Evolutionary conservation across 2,888 invertebrate species (phyloP).

Genomic region (Gnatocerus cornutus): DNA sequence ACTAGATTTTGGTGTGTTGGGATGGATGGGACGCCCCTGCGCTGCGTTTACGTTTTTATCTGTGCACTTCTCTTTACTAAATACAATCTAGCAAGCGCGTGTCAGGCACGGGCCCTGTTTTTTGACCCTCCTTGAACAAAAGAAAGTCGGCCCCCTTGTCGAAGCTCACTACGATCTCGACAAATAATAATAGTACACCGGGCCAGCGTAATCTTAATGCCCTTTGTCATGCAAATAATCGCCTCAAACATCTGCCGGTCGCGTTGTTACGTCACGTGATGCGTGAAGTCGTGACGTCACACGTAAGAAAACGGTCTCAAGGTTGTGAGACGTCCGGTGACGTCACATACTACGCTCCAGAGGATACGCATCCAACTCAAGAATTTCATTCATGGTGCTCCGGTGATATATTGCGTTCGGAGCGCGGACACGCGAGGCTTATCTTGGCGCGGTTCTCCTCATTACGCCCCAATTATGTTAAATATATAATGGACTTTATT

Average conservation of each 20-base stretch:
- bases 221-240: slow-evolving; percentile 69
- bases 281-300: slow-evolving; percentile 59
- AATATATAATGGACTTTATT: slow-evolving; percentile 38
- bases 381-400: slow-evolving; percentile 35
- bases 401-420: slow-evolving; percentile 10
- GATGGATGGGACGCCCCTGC: slow-evolving; percentile 59
- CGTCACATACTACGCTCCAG: slow-evolving; percentile 61
- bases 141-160: slow-evolving; percentile 66
- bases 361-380: slow-evolving; percentile 26
- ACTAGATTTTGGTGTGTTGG: no score
- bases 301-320: slow-evolving; percentile 69
- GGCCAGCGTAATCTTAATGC: slow-evolving; percentile 69
- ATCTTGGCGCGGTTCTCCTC: slow-evolving; percentile 6
- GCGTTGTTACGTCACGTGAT: slow-evolving; percentile 59
- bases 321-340: slow-evolving; percentile 69
- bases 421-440: slow-evolving; percentile 14
- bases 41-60: slow-evolving; percentile 65
- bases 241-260: slow-evolving; percentile 66
- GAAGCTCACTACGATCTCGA: slow-evolving; percentile 60
- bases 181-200: slow-evolving; percentile 64
- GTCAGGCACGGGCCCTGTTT: slow-evolving; percentile 70
- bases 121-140: slow-evolving; percentile 66
- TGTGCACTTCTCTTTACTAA: slow-evolving; percentile 64
- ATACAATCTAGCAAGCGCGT: slow-evolving; percentile 69
- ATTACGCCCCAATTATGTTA: slow-evolving; percentile 8